Base-by-base conservation (phyloP, 1,140 invertebrate genomes). In the Macrobrachium rosenbergii region DNA sequence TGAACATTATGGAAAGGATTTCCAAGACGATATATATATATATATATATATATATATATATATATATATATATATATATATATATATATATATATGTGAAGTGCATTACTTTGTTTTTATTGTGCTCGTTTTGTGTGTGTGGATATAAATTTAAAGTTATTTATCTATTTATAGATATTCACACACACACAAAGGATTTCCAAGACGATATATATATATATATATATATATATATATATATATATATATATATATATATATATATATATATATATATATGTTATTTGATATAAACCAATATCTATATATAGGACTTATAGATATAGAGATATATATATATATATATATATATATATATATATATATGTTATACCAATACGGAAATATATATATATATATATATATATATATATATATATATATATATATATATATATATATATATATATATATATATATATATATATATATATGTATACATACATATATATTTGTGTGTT, bases 21-120 rank as follows among this genome's bases (percentile, higher is more conserved):
- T 0, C 5, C 45, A 52, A 10, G 45, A 69, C 12, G n/a, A 72
- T 72, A 28, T 72, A 72, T 72, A 72, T 72, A 72, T n/a, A 72
- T 72, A 72, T 72, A 72, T 72, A 72, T 72, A 72, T 72, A 72
- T 72, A 72, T 72, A 72, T 28, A 72, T 72, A 72, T 72, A 72
- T 72, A 72, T 72, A 72, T 72, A 72, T 72, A 72, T 72, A 72
- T 28, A 72, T 72, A 23, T 72, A 72, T 72, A 72, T 72, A 28
- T 72, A 72, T 72, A 72, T 72, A 72, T 72, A 23, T 72, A 72
- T 72, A 72, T 72, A 69, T 69, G n/a, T 69, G n/a, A n/a, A n/a
- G n/a, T n/a, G n/a, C n/a, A n/a, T n/a, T n/a, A n/a, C n/a, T n/a
- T n/a, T n/a, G n/a, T n/a, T n/a, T n/a, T n/a, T n/a, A n/a, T n/a